These are phyloP conservation scores for Lepus americanus DNA, from an alignment of 2,113 vertebrate genomes.

Conservation along the genomic window DNA sequence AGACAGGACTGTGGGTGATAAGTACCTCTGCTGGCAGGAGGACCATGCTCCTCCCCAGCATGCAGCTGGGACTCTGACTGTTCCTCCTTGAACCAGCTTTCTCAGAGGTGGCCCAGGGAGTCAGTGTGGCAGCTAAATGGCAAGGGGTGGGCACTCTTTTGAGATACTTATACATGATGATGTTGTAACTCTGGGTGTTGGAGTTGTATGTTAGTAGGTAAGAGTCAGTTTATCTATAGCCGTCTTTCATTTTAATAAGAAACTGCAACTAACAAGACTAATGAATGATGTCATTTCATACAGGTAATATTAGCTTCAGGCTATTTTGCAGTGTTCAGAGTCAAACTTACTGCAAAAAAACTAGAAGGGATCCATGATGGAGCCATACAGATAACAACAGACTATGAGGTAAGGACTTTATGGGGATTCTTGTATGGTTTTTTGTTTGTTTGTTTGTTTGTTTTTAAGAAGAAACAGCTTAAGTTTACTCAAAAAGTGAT, in stretches of 20 bases:
- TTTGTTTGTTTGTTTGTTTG: not conserved
- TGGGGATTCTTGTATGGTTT: not conserved
- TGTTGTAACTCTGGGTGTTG: not conserved
- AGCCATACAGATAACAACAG: conserved; percentile 97
- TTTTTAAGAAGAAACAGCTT: conserved; percentile 20
- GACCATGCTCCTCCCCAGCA: not conserved
- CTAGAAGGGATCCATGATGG: conserved; percentile 96
- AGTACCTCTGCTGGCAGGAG: not conserved
- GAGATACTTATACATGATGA: not conserved
- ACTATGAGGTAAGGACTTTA: conserved; percentile 93
- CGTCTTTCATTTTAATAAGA: conserved; percentile 39
- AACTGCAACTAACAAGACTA: not conserved
- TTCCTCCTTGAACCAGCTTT: not conserved
- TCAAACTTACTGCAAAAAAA: conserved; percentile 94
- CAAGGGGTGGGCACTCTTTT: not conserved
- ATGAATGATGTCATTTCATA: conserved; percentile 59
- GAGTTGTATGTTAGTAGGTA: not conserved
- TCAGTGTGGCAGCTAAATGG: not conserved
- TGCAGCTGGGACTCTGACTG: not conserved
- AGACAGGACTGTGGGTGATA: too few relatives aligned
- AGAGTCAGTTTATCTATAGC: not conserved
- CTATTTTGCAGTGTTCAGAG: conserved; percentile 96
- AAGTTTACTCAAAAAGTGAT: conserved; percentile 42
- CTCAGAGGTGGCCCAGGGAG: not conserved
- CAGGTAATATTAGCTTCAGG: conserved; percentile 96